Conservation (phyloP, 2,797 vertebrate species). For the Graptemys geographica region DNA sequence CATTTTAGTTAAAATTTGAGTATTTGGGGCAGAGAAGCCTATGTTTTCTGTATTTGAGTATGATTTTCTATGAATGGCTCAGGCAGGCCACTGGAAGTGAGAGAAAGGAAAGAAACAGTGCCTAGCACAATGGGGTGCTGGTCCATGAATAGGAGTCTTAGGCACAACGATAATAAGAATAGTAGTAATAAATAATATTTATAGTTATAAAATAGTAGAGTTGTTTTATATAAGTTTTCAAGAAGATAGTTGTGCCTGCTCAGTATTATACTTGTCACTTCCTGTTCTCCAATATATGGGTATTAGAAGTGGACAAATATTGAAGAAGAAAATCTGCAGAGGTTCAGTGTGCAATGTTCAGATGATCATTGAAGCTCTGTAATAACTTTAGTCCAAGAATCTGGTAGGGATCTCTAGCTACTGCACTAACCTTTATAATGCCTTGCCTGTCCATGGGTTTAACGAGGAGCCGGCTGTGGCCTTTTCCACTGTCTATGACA, state of each 20-base stretch:
- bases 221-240: neutral
- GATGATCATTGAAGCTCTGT: neutral
- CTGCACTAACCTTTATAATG: neutral
- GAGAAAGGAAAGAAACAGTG: neutral
- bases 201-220: neutral
- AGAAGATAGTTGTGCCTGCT: rapidly evolving
- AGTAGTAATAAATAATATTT: neutral
- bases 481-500: neutral
- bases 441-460: rapidly evolving
- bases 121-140: neutral
- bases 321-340: neutral
- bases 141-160: too few species aligned
- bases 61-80: neutral
- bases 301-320: neutral
- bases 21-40: neutral
- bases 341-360: neutral
- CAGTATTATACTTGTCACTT: neutral
- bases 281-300: neutral
- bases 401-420: neutral
- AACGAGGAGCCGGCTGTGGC: neutral
- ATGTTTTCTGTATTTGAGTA: neutral
- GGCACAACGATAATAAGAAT: too few species aligned
- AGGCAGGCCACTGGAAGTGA: neutral
- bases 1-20: neutral
- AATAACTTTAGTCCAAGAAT: neutral